These are phyloP conservation scores for Maccullochella peelii DNA, from an alignment of 2,113 vertebrate genomes.

Conservation along the genomic window DNA sequence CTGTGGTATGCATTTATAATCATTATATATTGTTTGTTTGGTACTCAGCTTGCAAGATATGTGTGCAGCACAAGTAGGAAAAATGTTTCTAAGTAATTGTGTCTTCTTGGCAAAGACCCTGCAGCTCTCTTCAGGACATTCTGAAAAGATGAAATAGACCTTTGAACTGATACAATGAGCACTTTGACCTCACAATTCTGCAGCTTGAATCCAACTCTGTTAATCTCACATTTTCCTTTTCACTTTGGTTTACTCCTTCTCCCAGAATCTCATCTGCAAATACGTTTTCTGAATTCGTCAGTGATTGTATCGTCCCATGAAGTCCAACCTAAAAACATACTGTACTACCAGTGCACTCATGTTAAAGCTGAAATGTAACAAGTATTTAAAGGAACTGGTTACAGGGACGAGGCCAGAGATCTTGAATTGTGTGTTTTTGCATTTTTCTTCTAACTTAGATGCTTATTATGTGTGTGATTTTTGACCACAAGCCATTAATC, in stretches of 20 bases:
- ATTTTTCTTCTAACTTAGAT: conserved; percentile 14
- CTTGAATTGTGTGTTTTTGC: conserved; percentile 29
- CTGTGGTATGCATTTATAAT: conserved; percentile 45
- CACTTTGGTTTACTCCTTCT: not conserved
- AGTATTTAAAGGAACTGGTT: conserved; percentile 11
- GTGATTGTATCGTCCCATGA: not conserved
- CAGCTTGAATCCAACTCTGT: not conserved
- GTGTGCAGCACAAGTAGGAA: conserved; percentile 32
- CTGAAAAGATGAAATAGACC: conserved; percentile 4
- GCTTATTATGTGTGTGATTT: conserved; percentile 21
- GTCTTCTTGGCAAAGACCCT: not conserved
- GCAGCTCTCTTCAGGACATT: conserved; percentile 15
- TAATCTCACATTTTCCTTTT: not conserved
- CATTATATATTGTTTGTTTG: conserved; percentile 36
- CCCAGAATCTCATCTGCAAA: not conserved
- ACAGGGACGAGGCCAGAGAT: conserved; percentile 19
- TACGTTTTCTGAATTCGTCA: not conserved
- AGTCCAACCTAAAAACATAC: not conserved
- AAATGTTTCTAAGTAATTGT: conserved; percentile 21
- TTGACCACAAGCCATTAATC: conserved; percentile 54
- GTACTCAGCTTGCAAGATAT: conserved; percentile 48
- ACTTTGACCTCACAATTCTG: conserved; percentile 33
- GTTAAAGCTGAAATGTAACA: conserved; percentile 2
- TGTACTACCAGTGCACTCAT: not conserved
- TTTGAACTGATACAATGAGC: conserved; percentile 15